Conservation (phyloP, 2,797 vertebrate species). For the Alectoris magna region DNA sequence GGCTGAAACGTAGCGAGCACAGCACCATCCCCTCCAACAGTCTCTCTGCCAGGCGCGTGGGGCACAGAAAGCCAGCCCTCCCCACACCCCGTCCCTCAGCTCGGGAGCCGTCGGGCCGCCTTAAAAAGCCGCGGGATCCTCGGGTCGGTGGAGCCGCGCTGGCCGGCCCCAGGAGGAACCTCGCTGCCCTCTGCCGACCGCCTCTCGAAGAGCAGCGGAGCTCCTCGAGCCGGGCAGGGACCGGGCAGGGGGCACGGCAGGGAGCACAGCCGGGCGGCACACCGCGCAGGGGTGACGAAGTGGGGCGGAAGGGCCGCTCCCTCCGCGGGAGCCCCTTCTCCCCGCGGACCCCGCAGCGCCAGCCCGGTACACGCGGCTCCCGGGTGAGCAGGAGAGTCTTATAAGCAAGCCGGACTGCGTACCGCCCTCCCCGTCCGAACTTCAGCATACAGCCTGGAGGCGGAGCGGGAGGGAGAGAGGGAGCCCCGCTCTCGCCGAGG, state of each 20-base stretch:
- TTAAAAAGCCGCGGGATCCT: too few relatives aligned
- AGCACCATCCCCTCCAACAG: rapidly evolving
- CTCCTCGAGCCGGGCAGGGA: too few relatives aligned
- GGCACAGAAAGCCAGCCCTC: rapidly evolving
- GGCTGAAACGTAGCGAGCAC: rapidly evolving
- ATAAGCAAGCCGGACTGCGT: not conserved
- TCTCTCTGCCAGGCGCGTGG: rapidly evolving
- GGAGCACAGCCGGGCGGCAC: not conserved
- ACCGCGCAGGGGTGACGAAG: rapidly evolving
- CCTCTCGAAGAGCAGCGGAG: not conserved
- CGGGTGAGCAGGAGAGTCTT: rapidly evolving
- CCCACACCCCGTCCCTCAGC: too few relatives aligned
- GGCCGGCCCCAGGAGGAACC: not conserved
- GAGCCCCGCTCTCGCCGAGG: not conserved
- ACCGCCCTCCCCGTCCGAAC: not conserved
- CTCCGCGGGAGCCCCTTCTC: rapidly evolving
- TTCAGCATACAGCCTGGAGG: not conserved
- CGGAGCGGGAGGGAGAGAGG: too few relatives aligned
- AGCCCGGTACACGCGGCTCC: not conserved
- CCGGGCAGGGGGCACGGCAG: not conserved
- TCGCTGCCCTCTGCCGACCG: not conserved
- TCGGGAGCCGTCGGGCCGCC: not conserved
- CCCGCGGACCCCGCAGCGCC: not conserved
- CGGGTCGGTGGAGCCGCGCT: too few relatives aligned
- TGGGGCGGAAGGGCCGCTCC: rapidly evolving